phyloP scores from a whole-genome alignment of 35 echinoderm and acorn worm genomes.

The Amphiura filiformis region DNA sequence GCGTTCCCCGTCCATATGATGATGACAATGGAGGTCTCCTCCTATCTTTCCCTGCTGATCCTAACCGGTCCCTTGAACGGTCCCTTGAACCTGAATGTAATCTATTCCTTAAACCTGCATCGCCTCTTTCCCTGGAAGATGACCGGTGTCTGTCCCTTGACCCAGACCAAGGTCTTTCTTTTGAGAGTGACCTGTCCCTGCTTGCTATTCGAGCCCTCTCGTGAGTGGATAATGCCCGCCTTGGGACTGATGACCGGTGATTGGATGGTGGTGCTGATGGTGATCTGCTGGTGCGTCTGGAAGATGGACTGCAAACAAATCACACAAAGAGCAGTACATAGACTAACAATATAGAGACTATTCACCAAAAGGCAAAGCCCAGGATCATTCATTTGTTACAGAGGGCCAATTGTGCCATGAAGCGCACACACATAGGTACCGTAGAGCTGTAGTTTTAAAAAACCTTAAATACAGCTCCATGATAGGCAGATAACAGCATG shows the following conservation, averaged over 20 bases:
- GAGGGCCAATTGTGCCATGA: too few relatives aligned
- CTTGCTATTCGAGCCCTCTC: constrained; percentile 56
- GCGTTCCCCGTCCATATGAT: constrained; percentile 51
- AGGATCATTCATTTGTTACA: too few relatives aligned
- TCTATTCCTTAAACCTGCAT: constrained; percentile 11
- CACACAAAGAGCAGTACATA: too few relatives aligned
- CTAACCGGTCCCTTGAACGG: constrained; percentile 35
- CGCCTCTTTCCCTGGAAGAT: constrained; percentile 47
- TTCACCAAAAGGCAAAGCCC: too few relatives aligned
- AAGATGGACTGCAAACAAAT: constrained; percentile 30
- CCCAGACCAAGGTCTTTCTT: constrained; percentile 7
- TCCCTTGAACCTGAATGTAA: background rate
- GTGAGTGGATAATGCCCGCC: constrained; percentile 50
- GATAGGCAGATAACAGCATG: too few relatives aligned
- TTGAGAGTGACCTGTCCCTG: constrained; percentile 4
- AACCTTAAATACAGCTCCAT: too few relatives aligned
- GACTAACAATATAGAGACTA: too few relatives aligned
- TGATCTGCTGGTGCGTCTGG: constrained; percentile 61
- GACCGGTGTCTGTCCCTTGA: constrained; percentile 48
- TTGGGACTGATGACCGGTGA: constrained; percentile 36
- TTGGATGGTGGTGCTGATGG: constrained; percentile 37
- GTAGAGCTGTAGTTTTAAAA: too few relatives aligned
- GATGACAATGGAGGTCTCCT: constrained; percentile 65
- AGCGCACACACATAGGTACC: too few relatives aligned
- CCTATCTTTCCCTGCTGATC: constrained; percentile 50